These are phyloP conservation scores for Novumbra hubbsi DNA, from an alignment of 2,797 vertebrate species.

Conservation along the genomic window DNA sequence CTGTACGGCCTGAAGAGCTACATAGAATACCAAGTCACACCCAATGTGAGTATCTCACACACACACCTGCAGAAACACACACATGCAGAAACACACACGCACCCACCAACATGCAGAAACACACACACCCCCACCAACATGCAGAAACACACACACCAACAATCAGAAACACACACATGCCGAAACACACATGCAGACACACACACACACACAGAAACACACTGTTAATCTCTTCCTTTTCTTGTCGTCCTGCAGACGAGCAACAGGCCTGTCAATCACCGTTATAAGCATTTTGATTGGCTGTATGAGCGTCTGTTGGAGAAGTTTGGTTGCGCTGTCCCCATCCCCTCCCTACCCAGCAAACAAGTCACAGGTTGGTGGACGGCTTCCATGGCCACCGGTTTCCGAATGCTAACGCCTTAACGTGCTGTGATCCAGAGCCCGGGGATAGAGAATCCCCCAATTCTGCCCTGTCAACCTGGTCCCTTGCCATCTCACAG, in stretches of 20 bases:
- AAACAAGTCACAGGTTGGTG: slow-evolving; percentile 90
- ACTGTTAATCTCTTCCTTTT: background rate
- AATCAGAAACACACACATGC: background rate
- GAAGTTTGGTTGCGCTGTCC: slow-evolving; percentile 86
- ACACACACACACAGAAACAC: background rate
- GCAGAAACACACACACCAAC: background rate
- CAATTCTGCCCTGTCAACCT: no score
- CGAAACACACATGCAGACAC: background rate
- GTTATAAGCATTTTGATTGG: slow-evolving; percentile 96
- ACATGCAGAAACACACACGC: background rate
- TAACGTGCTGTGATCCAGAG: no score
- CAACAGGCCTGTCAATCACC: slow-evolving; percentile 88
- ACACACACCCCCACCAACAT: background rate
- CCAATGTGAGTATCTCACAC: slow-evolving; percentile 76
- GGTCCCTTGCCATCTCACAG: no score
- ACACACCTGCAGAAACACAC: slow-evolving; percentile 6
- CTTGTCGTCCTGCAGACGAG: slow-evolving; percentile 73
- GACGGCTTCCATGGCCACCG: background rate
- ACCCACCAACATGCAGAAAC: background rate
- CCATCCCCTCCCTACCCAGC: slow-evolving; percentile 87
- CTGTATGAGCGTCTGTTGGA: slow-evolving; percentile 87
- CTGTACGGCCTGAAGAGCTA: slow-evolving; percentile 93
- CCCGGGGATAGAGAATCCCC: no score
- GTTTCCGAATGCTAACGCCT: background rate
- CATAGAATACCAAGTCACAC: slow-evolving; percentile 88